Evolutionary conservation across 35 echinoderm and acorn worm species (phyloP).

Genomic region (Diadema setosum): DNA sequence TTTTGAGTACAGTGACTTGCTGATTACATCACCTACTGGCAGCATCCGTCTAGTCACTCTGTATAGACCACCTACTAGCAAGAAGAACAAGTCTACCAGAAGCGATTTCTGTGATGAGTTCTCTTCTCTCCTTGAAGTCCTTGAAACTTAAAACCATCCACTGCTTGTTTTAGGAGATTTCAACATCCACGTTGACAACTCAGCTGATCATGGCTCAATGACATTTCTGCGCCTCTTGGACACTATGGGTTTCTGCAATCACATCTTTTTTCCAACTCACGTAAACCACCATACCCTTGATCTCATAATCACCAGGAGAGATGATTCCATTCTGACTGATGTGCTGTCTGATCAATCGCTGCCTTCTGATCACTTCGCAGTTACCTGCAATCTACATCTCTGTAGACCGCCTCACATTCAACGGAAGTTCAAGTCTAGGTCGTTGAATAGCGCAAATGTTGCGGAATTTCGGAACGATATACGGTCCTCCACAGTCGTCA

Average conservation of each 20-base stretch:
- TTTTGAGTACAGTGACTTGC: constrained; percentile 1
- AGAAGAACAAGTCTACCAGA: not conserved
- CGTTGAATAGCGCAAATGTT: not conserved
- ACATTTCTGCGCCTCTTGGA: not conserved
- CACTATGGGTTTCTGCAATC: not conserved
- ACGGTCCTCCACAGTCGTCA: not conserved
- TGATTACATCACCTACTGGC: not conserved
- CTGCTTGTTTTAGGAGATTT: not conserved
- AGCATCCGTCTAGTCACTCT: not conserved
- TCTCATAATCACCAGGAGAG: not conserved
- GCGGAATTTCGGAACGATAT: not conserved
- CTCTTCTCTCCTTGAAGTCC: not conserved
- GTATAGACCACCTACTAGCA: not conserved
- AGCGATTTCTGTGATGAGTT: not conserved
- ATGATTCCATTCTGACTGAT: not conserved
- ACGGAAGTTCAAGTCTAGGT: not conserved
- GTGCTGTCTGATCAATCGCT: not conserved
- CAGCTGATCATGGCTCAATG: not conserved
- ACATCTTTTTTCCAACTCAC: not conserved
- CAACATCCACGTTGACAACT: constrained; percentile 10
- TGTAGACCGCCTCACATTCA: not conserved
- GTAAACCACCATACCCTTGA: not conserved
- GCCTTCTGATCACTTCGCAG: not conserved
- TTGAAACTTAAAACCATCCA: not conserved
- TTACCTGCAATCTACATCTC: not conserved